These are phyloP conservation scores for Hiodon tergisus DNA, from an alignment of 2,113 vertebrate genomes.

Conservation along the genomic window DNA sequence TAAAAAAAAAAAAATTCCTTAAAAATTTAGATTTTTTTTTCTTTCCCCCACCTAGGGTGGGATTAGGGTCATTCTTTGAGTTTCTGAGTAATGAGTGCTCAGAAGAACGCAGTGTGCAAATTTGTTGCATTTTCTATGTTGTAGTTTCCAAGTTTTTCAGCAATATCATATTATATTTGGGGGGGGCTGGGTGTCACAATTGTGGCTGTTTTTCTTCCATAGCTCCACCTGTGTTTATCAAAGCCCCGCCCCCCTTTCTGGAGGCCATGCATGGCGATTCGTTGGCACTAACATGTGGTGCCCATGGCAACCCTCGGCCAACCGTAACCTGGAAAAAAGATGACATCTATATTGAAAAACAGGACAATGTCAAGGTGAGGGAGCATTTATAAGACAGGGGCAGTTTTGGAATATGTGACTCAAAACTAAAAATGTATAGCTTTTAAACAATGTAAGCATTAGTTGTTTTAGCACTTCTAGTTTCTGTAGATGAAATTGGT, in stretches of 20 bases:
- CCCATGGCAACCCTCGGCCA: constrained; percentile 81
- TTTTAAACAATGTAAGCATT: no score
- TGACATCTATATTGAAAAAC: constrained; percentile 60
- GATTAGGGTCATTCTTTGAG: no score
- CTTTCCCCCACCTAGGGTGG: no score
- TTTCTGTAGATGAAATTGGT: neutral
- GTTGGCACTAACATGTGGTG: constrained; percentile 75
- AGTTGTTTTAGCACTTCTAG: neutral
- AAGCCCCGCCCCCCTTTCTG: constrained; percentile 74
- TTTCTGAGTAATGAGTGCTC: neutral
- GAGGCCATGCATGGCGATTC: constrained; percentile 75
- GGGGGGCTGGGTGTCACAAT: no score
- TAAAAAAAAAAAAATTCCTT: no score
- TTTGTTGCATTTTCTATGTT: neutral
- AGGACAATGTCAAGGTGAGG: constrained; percentile 71
- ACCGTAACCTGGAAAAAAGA: constrained; percentile 79
- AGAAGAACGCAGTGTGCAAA: neutral
- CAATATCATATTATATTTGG: no score
- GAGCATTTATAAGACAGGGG: constrained; percentile 1
- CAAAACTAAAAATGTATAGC: neutral
- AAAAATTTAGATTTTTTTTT: no score
- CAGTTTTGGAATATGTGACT: neutral
- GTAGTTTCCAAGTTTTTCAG: no score
- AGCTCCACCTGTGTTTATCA: constrained; percentile 84
- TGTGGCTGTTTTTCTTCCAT: constrained; percentile 18